phyloP scores from a whole-genome alignment of 2,113 vertebrate genomes.

The Astatotilapia flaviijosephi region DNA sequence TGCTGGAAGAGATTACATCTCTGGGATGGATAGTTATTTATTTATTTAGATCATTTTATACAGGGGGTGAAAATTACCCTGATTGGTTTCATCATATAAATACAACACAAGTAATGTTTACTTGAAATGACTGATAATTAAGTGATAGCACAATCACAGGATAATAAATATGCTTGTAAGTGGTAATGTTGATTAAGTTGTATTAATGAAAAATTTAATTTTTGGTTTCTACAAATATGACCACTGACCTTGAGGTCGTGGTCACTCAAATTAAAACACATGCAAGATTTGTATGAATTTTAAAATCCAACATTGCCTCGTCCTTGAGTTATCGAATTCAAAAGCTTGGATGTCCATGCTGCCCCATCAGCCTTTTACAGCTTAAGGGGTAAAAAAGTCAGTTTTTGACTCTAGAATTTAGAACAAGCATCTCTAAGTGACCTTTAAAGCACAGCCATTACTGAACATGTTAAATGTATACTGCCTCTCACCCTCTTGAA shows the following conservation, averaged over 20 bases:
- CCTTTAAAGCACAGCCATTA: neutral
- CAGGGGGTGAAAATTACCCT: neutral
- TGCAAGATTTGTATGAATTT: neutral
- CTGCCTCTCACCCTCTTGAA: neutral
- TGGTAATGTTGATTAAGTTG: neutral
- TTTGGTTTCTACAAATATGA: neutral
- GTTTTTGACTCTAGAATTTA: neutral
- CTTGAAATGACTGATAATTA: rapidly evolving
- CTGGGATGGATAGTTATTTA: neutral
- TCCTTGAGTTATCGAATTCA: neutral
- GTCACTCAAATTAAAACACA: neutral
- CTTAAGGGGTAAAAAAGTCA: neutral
- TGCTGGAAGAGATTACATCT: neutral
- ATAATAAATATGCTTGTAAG: neutral
- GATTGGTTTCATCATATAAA: neutral
- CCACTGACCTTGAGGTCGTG: neutral
- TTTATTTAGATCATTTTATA: neutral
- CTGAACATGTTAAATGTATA: neutral
- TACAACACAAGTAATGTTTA: neutral
- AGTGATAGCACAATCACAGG: neutral
- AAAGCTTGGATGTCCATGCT: neutral
- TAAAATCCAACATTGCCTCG: rapidly evolving
- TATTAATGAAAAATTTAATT: neutral
- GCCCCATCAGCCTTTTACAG: neutral
- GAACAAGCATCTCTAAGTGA: neutral